Base-by-base conservation (phyloP, 2,113 vertebrate genomes). In the Budorcas taxicolor region DNA sequence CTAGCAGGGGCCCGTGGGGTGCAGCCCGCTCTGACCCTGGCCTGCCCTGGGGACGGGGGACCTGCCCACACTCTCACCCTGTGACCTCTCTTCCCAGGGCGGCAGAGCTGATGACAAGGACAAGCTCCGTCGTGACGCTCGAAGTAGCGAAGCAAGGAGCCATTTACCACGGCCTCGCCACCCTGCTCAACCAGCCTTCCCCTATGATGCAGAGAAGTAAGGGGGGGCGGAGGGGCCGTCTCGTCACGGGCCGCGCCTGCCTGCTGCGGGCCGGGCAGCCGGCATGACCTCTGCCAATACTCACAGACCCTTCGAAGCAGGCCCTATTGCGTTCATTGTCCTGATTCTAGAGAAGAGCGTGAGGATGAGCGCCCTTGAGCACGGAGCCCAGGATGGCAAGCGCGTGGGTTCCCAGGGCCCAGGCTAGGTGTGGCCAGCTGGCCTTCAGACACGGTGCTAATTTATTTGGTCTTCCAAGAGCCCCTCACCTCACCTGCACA, bases 71-170 rank as follows among this genome's bases (percentile, higher is more conserved):
- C 55, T 62, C 11, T 40, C 78, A 94, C 40, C 1, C 92, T 88
- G 4, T 86, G 31, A 29, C 8, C 47, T 98, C 85, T 97, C 94
- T 53, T 97, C 96, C 94, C 98, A 99, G 99, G 99, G 99, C 99
- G n/a, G 99, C 99, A 23, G 99, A 99, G 98, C 98, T 99, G 97
- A 99, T 99, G 99, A 99, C 99, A 40, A 99, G 99, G 97, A 99
- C 99, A 0, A 99, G 99, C 92, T 99, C 99, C 7, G 99, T 99
- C 84, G 99, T 99, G 53, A 99, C 99, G 2, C 98, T 99, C 71
- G 99, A 99, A 98, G 99, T 99, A 21, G 99, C 99, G 96, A 99
- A 99, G 98, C 99, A 99, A 98, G 99, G 99, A 67, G 99, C 99
- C 97, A 99, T 99, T 98, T 99, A 99, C 97, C 99, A 99, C 97